Percentiles rank a stretch among this genome's conserved stretches.
Evolutionary conservation across 2,888 invertebrate genomes (phyloP).

Genomic region (Cabera pusaria): DNA sequence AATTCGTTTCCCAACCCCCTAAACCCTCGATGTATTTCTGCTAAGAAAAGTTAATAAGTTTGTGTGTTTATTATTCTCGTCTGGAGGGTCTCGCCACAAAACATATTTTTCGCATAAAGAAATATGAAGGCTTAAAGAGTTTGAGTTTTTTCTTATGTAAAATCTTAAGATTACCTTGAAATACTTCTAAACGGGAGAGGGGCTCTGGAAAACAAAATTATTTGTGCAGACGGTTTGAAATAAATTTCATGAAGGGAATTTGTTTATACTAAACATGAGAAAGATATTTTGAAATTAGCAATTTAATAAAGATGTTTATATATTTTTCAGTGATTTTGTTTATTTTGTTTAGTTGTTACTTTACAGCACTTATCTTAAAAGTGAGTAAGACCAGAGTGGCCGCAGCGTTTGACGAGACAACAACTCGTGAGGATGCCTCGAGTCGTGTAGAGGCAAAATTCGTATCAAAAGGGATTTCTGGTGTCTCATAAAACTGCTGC

Average conservation of each 20-base stretch:
- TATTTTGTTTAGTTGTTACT: too few relatives aligned
- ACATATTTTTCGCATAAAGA: constrained; percentile 67
- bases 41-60: constrained; percentile 58
- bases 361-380: too few relatives aligned
- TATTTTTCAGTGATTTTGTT: too few relatives aligned
- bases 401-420: too few relatives aligned
- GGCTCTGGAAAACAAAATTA: constrained; percentile 46
- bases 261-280: too few relatives aligned
- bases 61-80: constrained; percentile 60
- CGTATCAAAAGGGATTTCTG: too few relatives aligned
- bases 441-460: too few relatives aligned
- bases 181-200: constrained; percentile 61
- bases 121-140: constrained; percentile 69
- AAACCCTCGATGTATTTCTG: constrained; percentile 47
- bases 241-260: constrained; percentile 33
- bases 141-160: constrained; percentile 62
- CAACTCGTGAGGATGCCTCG: too few relatives aligned
- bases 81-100: constrained; percentile 44
- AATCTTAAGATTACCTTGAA: constrained; percentile 74
- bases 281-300: too few relatives aligned
- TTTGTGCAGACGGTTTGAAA: constrained; percentile 41
- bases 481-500: too few relatives aligned
- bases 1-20: constrained; percentile 37
- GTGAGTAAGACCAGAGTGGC: too few relatives aligned
- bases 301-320: too few relatives aligned